Evolutionary conservation across 2,888 invertebrate species (phyloP).

Genomic region (Drosophila nigritarsus): DNA sequence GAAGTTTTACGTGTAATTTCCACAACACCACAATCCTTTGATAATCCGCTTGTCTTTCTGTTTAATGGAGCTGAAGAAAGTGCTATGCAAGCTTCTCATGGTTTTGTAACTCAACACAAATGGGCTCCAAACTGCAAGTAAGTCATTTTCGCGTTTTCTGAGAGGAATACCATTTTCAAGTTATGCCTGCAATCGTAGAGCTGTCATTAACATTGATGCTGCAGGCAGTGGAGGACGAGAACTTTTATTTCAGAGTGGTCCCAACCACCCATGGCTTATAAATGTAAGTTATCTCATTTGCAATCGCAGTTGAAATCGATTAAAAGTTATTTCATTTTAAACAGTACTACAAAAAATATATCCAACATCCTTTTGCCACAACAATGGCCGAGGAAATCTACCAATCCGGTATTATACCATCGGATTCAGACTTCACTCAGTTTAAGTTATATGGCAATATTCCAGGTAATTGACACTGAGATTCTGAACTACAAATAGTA

Average conservation of each 20-base stretch:
- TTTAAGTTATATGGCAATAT: constrained; percentile 85
- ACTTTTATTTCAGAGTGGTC: constrained; percentile 94
- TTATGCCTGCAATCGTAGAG: constrained; percentile 77
- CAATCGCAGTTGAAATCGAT: too few relatives aligned
- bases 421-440: constrained; percentile 89
- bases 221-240: constrained; percentile 96
- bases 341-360: constrained; percentile 85
- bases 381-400: constrained; percentile 88
- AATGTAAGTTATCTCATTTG: constrained; percentile 80
- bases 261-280: constrained; percentile 89
- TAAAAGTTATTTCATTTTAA: background rate
- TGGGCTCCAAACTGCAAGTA: constrained; percentile 90
- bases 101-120: constrained; percentile 88
- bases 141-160: constrained; percentile 1
- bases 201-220: constrained; percentile 95
- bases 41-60: constrained; percentile 87
- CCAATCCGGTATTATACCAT: constrained; percentile 88
- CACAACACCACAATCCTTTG: constrained; percentile 82
- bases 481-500: background rate
- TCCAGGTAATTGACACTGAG: constrained; percentile 18
- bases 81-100: constrained; percentile 88
- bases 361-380: constrained; percentile 87
- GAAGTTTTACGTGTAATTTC: constrained; percentile 86
- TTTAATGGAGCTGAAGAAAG: constrained; percentile 90
- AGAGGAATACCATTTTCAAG: too few relatives aligned